Evolutionary conservation across 1,140 invertebrate species (phyloP).

Genomic region (Pogonomyrmex barbatus): DNA sequence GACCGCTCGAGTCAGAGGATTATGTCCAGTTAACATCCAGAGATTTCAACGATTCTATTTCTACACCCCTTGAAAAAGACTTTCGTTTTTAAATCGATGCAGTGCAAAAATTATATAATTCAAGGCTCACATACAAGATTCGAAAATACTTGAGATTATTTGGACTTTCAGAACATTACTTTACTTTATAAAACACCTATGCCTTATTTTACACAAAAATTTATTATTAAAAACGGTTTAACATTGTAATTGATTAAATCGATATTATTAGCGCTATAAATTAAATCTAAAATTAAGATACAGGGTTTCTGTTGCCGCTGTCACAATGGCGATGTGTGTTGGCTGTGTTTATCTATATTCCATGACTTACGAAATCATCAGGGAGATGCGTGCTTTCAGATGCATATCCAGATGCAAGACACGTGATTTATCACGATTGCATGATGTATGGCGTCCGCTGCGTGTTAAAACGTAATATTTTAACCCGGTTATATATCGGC

Average conservation of each 20-base stretch:
- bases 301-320: neutral
- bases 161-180: neutral
- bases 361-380: neutral
- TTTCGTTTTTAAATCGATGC: slow-evolving; percentile 1
- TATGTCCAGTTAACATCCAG: slow-evolving; percentile 28
- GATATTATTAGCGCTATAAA: neutral
- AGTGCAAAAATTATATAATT: neutral
- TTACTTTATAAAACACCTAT: neutral
- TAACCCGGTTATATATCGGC: slow-evolving; percentile 74
- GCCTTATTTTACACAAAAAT: neutral
- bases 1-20: slow-evolving; percentile 14
- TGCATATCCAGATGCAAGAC: neutral
- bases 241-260: neutral
- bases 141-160: neutral
- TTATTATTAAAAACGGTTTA: neutral
- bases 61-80: neutral
- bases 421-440: slow-evolving; percentile 23
- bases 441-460: neutral
- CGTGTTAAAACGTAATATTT: slow-evolving; percentile 32
- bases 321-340: neutral
- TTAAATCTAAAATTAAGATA: neutral
- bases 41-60: slow-evolving; percentile 16
- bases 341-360: neutral
- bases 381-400: neutral
- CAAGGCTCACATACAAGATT: neutral